Base-by-base conservation (phyloP, 2,888 invertebrate species). In the Oscheius sp. region DNA sequence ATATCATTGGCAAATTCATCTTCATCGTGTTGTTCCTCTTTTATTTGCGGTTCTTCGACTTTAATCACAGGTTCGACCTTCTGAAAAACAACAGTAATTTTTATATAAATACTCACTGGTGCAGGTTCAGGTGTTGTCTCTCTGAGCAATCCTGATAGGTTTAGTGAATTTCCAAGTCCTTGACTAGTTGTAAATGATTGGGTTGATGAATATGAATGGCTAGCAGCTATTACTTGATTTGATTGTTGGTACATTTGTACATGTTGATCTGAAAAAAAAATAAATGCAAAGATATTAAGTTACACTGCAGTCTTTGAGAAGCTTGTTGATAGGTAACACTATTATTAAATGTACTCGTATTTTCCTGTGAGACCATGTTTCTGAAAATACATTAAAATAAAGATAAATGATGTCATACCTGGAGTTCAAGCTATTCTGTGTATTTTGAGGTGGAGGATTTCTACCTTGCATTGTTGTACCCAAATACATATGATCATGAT, bases 61-160 rank as follows among this genome's bases (percentile, higher is more conserved):
- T 46, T 31, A 17, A 45, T 17, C 6, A 27, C 29, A 25, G 29
- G 15, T 33, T 31, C 46, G 29, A 5, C n/a, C 27, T 45, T 10
- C 37, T 33, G 5, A 29, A 57, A 20, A 15, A 57, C 2, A 2
- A 17, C 3, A n/a, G n/a, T n/a, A 17, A 6, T 31, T 31, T 48
- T 20, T 33, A 58, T 45, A 8, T 42, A 27, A 17, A 33, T 25
- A 42, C 1, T 6, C 15, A 37, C 20, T 2, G 31, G 17, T 29
- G 42, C 61, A 23, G 79, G 76, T 31, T 75, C 78, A 0, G 80
- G 80, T 1, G 73, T 70, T 10, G 75, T 78, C 58, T 80, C 78
- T n/a, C 78, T 52, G 33, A 80, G 45, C 3, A 77, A 78, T 5
- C 77, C 75, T 2, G 74, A 65, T 34, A 78, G 31, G 63, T 78